These are phyloP conservation scores for Cyclophora punctaria DNA, from an alignment of 2,888 invertebrate genomes.

Conservation along the genomic window DNA sequence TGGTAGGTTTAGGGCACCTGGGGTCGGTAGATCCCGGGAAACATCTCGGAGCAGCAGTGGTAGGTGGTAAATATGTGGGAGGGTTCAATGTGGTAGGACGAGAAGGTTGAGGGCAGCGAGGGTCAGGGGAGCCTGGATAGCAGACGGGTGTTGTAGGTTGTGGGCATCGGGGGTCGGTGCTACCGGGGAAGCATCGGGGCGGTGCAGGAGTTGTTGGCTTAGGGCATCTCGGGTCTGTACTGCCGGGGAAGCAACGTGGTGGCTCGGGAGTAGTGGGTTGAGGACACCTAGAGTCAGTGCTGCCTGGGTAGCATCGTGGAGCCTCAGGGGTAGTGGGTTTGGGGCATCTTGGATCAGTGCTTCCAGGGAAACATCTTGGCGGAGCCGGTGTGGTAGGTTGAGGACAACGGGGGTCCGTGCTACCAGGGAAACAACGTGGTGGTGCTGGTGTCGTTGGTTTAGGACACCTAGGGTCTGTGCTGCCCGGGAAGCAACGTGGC, in stretches of 20 bases:
- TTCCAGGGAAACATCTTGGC: conserved; percentile 12
- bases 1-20: conserved; percentile 21
- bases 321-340: conserved; percentile 19
- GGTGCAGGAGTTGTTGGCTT: conserved; percentile 27
- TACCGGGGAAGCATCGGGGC: conserved; percentile 23
- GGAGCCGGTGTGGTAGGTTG: conserved; percentile 29
- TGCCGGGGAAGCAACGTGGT: conserved; percentile 17
- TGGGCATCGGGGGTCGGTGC: conserved; percentile 28
- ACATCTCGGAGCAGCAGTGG: conserved; percentile 2
- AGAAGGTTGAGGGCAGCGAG: conserved; percentile 29
- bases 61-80: conserved; percentile 24
- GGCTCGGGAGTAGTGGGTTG: conserved; percentile 19
- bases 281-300: conserved; percentile 35
- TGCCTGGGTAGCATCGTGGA: conserved; percentile 17
- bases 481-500: conserved; percentile 30
- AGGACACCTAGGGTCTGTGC: conserved; percentile 28
- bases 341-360: conserved; percentile 14
- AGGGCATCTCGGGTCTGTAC: conserved; percentile 18
- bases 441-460: conserved; percentile 26
- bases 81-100: conserved; percentile 9
- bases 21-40: conserved; percentile 17
- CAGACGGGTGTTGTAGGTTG: conserved; percentile 20
- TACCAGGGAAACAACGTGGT: conserved; percentile 31
- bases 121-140: conserved; percentile 24
- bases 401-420: conserved; percentile 25